Evolutionary conservation across 1,140 invertebrate species (phyloP).

Genomic region (Bombus difficillimus): DNA sequence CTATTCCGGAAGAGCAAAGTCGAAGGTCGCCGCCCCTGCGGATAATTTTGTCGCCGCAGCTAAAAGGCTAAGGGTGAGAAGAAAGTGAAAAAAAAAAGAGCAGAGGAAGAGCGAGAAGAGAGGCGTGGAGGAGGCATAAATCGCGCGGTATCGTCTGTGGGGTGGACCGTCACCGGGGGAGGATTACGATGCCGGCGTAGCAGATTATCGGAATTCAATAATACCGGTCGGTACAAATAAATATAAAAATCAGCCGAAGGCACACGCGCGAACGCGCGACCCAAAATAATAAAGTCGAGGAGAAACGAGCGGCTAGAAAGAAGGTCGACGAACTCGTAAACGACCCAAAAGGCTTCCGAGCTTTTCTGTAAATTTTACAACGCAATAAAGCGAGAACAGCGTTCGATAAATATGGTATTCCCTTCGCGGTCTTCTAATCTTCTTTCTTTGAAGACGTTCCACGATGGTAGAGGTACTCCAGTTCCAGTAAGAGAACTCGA

Average conservation of each 20-base stretch:
- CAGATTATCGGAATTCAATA: constrained; percentile 68
- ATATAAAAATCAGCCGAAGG: constrained; percentile 53
- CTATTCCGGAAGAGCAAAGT: not conserved
- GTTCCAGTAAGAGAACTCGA: not conserved
- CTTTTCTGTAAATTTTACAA: constrained; percentile 22
- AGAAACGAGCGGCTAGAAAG: constrained; percentile 10
- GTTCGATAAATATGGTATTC: not conserved
- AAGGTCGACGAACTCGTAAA: constrained; percentile 31
- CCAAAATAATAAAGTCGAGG: constrained; percentile 53
- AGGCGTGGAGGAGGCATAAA: constrained; percentile 36
- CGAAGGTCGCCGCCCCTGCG: constrained; percentile 5
- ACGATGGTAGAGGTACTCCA: not conserved
- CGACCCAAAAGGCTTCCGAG: not conserved
- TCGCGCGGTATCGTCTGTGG: constrained; percentile 33
- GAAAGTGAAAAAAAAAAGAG: not conserved
- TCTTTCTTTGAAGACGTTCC: not conserved
- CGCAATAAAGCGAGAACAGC: constrained; percentile 2
- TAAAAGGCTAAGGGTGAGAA: constrained; percentile 18
- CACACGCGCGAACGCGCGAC: not conserved
- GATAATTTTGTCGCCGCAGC: constrained; percentile 14
- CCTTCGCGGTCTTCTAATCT: not conserved
- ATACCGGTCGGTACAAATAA: constrained; percentile 63
- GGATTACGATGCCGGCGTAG: constrained; percentile 57
- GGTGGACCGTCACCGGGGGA: not conserved
- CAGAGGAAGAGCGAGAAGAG: not conserved